phyloP scores from a whole-genome alignment of 2,888 invertebrate species.

The Syritta pipiens region DNA sequence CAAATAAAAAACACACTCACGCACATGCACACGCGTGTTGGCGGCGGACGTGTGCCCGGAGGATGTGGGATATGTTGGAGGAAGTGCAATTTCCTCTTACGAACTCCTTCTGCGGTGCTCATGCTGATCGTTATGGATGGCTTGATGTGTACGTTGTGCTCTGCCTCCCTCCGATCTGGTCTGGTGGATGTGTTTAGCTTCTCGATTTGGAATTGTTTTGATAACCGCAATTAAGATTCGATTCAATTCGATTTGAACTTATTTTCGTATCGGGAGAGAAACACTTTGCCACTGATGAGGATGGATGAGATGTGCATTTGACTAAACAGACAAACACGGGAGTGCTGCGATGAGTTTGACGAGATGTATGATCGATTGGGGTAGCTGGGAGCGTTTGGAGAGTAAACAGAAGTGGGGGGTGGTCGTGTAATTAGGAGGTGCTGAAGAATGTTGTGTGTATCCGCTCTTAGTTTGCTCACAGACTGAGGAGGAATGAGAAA shows the following conservation, averaged over 20 bases:
- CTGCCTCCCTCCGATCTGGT: too few relatives aligned
- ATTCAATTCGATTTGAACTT: slow-evolving; percentile 35
- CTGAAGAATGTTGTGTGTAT: too few relatives aligned
- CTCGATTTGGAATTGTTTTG: slow-evolving; percentile 58
- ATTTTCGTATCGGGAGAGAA: slow-evolving; percentile 29
- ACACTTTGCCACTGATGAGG: slow-evolving; percentile 1
- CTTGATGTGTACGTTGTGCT: slow-evolving; percentile 43
- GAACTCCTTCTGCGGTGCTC: slow-evolving; percentile 31
- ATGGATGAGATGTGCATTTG: slow-evolving; percentile 23
- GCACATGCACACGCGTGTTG: background rate
- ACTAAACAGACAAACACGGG: slow-evolving; percentile 38
- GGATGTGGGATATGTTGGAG: slow-evolving; percentile 52
- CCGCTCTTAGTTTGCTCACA: too few relatives aligned
- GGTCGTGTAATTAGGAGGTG: too few relatives aligned
- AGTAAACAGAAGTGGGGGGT: slow-evolving; percentile 53
- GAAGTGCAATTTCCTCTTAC: slow-evolving; percentile 67
- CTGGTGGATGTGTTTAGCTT: slow-evolving; percentile 38
- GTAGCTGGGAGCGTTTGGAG: too few relatives aligned
- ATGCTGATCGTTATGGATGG: slow-evolving; percentile 56
- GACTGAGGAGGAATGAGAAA: too few relatives aligned
- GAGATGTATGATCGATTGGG: slow-evolving; percentile 33
- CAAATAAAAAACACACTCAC: slow-evolving; percentile 46
- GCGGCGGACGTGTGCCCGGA: background rate
- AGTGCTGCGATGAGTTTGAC: slow-evolving; percentile 5
- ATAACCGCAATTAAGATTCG: slow-evolving; percentile 67